Base-by-base conservation (phyloP, 2,888 invertebrate genomes). In the Mycalesis mineus region DNA sequence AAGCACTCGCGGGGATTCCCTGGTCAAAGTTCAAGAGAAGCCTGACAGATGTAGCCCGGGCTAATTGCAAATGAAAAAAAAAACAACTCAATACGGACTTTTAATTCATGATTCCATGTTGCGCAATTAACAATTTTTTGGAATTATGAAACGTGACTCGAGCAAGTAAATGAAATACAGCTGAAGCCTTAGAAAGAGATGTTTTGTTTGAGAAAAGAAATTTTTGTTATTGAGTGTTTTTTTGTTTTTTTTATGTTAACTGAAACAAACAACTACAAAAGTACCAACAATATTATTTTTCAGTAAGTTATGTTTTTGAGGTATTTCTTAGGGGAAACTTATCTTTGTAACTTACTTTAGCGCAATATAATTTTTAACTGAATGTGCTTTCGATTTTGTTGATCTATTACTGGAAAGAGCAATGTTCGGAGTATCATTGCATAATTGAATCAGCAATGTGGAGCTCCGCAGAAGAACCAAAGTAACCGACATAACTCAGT, bases 1-100 rank as follows among this genome's bases (percentile, higher is more conserved):
- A 83, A 63, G 77, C 86, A 83, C 68, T 79, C 50, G 60, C 68
- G 63, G 36, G 84, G 84, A 71, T 84, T 87, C 84, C 74, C 66
- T 80, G 87, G 88, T 84, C 88, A 84, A 81, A 87, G 86, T 86
- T 86, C 73, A 66, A 70, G 68, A 62, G 88, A 88, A 88, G 78
- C 88, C 88, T 48, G 63, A 65, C 70, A 77, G 77, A 78, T 80
- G 82, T 80, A 74, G 73, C 72, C 71, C 70, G 68, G 71, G 71
- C 75, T 87, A 87, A 88, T 87, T 86, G 80, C 67, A 36, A 22
- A 22, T 22, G 22, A 73, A 68, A 68, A 70, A 70, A 65, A 77
- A 72, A 65, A 79, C 70, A 51, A 63, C 44, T 70, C 61, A 71
- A 77, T 75, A 75, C 71, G 62, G 58, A 65, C 31, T 61, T 66